These are phyloP conservation scores for Dasypolia templi DNA, from an alignment of 2,888 invertebrate genomes.

Conservation along the genomic window DNA sequence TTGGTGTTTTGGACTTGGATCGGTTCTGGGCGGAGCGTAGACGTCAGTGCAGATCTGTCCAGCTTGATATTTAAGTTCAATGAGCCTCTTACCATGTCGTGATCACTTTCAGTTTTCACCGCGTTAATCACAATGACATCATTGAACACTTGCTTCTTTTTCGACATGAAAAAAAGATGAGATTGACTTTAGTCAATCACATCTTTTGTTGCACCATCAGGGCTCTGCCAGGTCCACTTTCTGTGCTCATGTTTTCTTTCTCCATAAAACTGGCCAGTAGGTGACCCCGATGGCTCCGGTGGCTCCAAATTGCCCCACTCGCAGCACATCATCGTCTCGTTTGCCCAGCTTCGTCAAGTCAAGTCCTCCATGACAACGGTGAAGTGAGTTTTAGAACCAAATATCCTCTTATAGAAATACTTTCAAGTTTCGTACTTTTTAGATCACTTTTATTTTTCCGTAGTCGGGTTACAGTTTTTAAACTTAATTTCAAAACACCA, in stretches of 20 bases:
- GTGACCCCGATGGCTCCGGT: neutral
- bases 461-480: too few relatives aligned
- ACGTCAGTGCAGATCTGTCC: neutral
- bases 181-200: too few relatives aligned
- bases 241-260: too few relatives aligned
- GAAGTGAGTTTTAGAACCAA: neutral
- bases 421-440: too few relatives aligned
- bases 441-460: too few relatives aligned
- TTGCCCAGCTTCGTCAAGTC: neutral
- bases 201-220: too few relatives aligned
- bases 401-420: too few relatives aligned
- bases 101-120: too few relatives aligned
- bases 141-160: neutral
- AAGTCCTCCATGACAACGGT: neutral
- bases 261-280: neutral
- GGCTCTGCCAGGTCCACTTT: too few relatives aligned
- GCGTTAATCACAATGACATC: neutral
- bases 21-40: neutral
- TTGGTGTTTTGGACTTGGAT: neutral
- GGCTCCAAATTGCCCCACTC: too few relatives aligned
- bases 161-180: too few relatives aligned
- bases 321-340: neutral
- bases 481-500: too few relatives aligned
- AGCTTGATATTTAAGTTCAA: neutral
- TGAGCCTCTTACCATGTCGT: neutral